Conservation (phyloP, 2,888 invertebrate species). For the Melieria picta region DNA sequence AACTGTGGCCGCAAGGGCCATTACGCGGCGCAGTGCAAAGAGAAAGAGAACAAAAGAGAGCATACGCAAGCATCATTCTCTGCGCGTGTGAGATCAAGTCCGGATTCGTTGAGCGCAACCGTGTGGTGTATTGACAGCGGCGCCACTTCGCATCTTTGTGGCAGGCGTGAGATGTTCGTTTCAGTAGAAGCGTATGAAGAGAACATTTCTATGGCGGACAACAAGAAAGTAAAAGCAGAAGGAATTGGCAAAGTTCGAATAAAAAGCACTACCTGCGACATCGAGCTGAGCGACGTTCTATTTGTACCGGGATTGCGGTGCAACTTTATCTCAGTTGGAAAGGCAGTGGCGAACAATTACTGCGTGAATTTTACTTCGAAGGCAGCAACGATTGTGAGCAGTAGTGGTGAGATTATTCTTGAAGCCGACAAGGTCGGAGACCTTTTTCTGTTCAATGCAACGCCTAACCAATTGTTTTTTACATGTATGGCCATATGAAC, state of each 20-base stretch:
- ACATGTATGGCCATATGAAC: conserved; percentile 2
- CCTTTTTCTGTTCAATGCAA: conserved; percentile 22
- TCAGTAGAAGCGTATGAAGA: conserved; percentile 14
- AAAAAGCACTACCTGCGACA: background rate
- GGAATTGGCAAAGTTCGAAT: conserved; percentile 26
- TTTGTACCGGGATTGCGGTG: conserved; percentile 28
- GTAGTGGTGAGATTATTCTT: conserved; percentile 16
- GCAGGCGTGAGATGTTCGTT: conserved; percentile 23
- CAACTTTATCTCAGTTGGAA: conserved; percentile 34
- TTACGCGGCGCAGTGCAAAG: conserved; percentile 35
- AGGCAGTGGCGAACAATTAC: conserved; percentile 7
- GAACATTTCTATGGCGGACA: conserved; percentile 18
- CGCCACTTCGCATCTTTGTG: conserved; percentile 34
- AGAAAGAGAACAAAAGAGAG: background rate
- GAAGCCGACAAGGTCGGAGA: conserved; percentile 22
- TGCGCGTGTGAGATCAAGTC: too few species aligned
- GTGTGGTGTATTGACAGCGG: conserved; percentile 31
- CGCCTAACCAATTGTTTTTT: background rate
- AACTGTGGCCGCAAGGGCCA: conserved; percentile 1
- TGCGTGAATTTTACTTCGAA: conserved; percentile 20
- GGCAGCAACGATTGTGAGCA: conserved; percentile 14
- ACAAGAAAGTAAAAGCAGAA: conserved; percentile 24
- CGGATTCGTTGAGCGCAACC: background rate
- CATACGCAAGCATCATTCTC: too few species aligned
- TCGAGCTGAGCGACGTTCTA: conserved; percentile 25